phyloP scores from a whole-genome alignment of 2,888 invertebrate species.

The Pemphredon lugubris region DNA sequence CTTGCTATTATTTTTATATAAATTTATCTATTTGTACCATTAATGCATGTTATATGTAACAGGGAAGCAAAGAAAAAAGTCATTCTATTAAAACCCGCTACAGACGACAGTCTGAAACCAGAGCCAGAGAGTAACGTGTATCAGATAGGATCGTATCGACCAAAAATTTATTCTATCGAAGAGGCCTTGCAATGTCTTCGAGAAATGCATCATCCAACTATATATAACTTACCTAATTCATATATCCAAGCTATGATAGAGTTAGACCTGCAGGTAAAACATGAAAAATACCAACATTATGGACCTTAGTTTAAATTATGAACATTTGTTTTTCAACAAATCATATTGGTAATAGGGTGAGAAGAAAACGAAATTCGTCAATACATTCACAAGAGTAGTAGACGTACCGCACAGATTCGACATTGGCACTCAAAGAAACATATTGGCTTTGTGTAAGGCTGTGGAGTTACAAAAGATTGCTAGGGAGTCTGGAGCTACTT shows the following conservation, averaged over 20 bases:
- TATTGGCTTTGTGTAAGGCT: constrained; percentile 90
- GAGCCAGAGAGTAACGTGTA: constrained; percentile 86
- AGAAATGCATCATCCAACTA: constrained; percentile 91
- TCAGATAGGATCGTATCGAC: constrained; percentile 83
- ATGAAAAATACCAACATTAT: constrained; percentile 4
- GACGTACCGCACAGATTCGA: constrained; percentile 87
- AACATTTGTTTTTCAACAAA: not conserved
- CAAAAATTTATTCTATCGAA: constrained; percentile 85
- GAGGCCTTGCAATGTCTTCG: constrained; percentile 91
- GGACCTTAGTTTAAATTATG: not conserved
- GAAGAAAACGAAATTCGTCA: constrained; percentile 85
- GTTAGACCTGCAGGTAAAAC: constrained; percentile 87
- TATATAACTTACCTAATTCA: constrained; percentile 90
- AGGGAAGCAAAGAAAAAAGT: not conserved
- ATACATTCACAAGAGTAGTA: constrained; percentile 86
- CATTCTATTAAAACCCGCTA: not conserved
- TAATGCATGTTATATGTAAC: not conserved
- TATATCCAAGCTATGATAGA: constrained; percentile 88
- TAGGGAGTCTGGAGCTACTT: constrained; percentile 87
- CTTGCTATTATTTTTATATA: no score
- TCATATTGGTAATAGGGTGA: constrained; percentile 49
- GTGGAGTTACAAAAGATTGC: constrained; percentile 84
- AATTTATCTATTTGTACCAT: no score
- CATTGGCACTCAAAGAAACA: constrained; percentile 85
- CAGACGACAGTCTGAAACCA: constrained; percentile 70